phyloP scores from a whole-genome alignment of 2,113 vertebrate species.

The Copsychus sechellarum region DNA sequence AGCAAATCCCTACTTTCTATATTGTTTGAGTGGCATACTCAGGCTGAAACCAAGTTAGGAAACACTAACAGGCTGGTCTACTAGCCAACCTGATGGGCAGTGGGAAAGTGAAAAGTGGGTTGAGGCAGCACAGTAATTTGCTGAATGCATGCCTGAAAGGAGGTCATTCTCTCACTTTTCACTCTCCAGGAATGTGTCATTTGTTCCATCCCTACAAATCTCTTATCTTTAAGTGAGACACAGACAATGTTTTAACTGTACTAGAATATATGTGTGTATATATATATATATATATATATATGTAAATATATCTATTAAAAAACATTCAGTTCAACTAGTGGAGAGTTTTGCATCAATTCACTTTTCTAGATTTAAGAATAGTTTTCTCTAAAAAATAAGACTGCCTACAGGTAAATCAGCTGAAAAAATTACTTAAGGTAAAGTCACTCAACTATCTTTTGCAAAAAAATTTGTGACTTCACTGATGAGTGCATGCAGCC shows the following conservation, averaged over 20 bases:
- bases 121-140: background rate
- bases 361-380: background rate
- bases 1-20: background rate
- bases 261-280: background rate
- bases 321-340: background rate
- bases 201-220: background rate
- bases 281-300: no score
- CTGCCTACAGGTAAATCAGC: background rate
- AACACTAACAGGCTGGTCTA: background rate
- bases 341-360: background rate
- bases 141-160: fast-evolving
- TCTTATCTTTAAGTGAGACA: background rate
- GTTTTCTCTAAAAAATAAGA: background rate
- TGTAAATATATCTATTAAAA: no score
- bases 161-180: background rate
- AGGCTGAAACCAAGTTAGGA: background rate
- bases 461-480: background rate
- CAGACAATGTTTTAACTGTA: background rate
- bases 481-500: fast-evolving
- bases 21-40: background rate
- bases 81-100: background rate
- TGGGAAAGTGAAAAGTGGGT: background rate
- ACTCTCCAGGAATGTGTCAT: background rate
- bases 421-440: background rate
- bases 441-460: background rate